Base-by-base conservation (phyloP, 2,888 invertebrate species). In the Drosophila aldrichi region DNA sequence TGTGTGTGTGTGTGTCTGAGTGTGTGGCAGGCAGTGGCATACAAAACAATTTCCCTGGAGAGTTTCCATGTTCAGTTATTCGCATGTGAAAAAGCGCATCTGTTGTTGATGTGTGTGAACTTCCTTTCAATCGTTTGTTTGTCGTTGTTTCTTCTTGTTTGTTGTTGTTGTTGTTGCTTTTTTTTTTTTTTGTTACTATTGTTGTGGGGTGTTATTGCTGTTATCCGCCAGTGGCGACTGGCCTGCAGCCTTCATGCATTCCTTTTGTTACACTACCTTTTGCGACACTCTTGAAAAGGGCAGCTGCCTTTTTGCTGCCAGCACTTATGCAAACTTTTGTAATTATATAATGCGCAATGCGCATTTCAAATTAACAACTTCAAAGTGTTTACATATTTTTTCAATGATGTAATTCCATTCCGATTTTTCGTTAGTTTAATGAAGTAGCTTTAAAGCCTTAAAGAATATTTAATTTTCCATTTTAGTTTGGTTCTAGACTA, bases 1-100 rank as follows among this genome's bases (percentile, higher is more conserved):
- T 59, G 40, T 38, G 41, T 36, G n/a, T n/a, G 16, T 44, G 40
- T 14, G 48, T 18, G 43, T 60, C 14, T 70, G 62, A 55, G 67
- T 72, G 64, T 60, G 36, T 67, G 52, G 22, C 38, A 51, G 65
- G 56, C 52, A 62, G 57, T 66, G 70, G 63, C 81, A 76, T 73
- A 86, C 89, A 84, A 88, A 88, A 86, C 84, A 86, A 86, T 84
- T 84, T 86, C 89, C 89, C 84, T 81, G 84, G 79, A 88, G 89
- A 85, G 82, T 74, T 83, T 85, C 71, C 88, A 83, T 83, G 89
- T 88, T 86, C 89, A 83, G 89, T 79, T 84, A 82, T 82, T 87
- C 82, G 89, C 84, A 78, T 86, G 86, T 82, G 89, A 89, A 89
- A 87, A 88, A 88, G 82, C 86, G 89, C 86, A 86, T 88, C 89